Evolutionary conservation across 1,140 invertebrate genomes (phyloP).

Genomic region (Drosophila bifasciata): DNA sequence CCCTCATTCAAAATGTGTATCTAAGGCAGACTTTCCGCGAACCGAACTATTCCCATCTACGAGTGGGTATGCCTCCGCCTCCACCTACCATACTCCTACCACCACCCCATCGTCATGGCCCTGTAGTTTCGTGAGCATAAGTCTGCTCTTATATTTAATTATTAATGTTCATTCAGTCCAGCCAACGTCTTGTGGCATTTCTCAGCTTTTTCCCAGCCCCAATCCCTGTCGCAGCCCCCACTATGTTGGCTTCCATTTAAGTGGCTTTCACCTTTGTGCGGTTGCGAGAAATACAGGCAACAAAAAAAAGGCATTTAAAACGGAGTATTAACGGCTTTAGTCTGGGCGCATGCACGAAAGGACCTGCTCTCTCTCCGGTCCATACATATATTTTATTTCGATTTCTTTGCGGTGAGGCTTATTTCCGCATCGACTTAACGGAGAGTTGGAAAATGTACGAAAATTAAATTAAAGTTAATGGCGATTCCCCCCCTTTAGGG

Average conservation of each 20-base stretch:
- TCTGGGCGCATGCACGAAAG: slow-evolving; percentile 1
- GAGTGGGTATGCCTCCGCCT: too few species aligned
- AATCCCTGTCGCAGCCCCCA: slow-evolving; percentile 5
- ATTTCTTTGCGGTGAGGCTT: slow-evolving; percentile 20
- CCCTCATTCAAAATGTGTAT: slow-evolving; percentile 69
- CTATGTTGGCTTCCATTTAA: slow-evolving; percentile 53
- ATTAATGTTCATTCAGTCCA: slow-evolving; percentile 67
- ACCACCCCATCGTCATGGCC: slow-evolving; percentile 23
- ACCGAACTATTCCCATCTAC: slow-evolving; percentile 51
- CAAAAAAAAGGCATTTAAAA: slow-evolving; percentile 59
- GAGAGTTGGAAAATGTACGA: background rate
- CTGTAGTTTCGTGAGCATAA: slow-evolving; percentile 49
- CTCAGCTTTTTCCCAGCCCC: slow-evolving; percentile 31
- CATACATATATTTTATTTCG: slow-evolving; percentile 21
- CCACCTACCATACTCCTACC: slow-evolving; percentile 2
- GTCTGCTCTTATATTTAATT: slow-evolving; percentile 74
- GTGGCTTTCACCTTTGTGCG: slow-evolving; percentile 59
- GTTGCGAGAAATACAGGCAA: slow-evolving; percentile 30
- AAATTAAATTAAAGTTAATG: too few species aligned
- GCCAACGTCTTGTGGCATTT: slow-evolving; percentile 61
- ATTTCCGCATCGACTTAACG: slow-evolving; percentile 20
- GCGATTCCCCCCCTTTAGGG: slow-evolving; percentile 21
- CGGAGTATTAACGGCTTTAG: slow-evolving; percentile 51
- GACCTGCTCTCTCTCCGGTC: background rate
- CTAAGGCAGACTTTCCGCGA: slow-evolving; percentile 53